These are phyloP conservation scores for Centroberyx gerrardi DNA, from an alignment of 2,797 vertebrate species.

Conservation along the genomic window DNA sequence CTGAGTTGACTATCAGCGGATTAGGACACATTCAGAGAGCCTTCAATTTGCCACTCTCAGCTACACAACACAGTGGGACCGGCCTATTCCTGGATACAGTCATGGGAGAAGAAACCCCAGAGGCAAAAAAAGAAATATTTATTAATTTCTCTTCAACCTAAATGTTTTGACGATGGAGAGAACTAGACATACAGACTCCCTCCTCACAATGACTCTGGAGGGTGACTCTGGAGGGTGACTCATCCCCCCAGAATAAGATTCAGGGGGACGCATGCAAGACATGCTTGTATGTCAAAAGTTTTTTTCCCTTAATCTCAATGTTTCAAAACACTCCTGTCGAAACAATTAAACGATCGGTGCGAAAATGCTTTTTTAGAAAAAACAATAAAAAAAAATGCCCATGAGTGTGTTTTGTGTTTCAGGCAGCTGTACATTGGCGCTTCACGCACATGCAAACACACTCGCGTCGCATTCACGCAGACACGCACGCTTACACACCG, in stretches of 20 bases:
- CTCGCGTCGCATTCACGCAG: conserved; percentile 3
- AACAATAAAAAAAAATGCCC: conserved; percentile 4
- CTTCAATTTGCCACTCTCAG: not conserved
- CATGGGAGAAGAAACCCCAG: not conserved
- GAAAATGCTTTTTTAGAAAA: conserved; percentile 8
- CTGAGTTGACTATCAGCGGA: not conserved
- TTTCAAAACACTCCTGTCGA: conserved; percentile 10
- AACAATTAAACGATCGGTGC: conserved; percentile 17
- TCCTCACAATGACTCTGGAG: not conserved
- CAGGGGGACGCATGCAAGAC: not conserved
- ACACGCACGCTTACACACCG: not conserved
- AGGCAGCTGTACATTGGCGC: conserved; percentile 13
- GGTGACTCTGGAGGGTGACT: too few relatives aligned
- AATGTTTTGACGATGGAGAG: conserved; percentile 3
- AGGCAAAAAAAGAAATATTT: conserved; percentile 1
- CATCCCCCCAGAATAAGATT: conserved; percentile 1
- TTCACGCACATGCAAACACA: conserved; percentile 3
- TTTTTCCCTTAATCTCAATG: conserved; percentile 6
- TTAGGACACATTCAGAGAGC: not conserved
- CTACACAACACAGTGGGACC: not conserved
- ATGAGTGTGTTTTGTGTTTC: conserved; percentile 8
- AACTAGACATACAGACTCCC: not conserved
- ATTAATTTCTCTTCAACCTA: not conserved
- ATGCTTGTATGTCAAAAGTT: not conserved
- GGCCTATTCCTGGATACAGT: not conserved